phyloP scores from a whole-genome alignment of 2,888 invertebrate genomes.

The Timandra comae region DNA sequence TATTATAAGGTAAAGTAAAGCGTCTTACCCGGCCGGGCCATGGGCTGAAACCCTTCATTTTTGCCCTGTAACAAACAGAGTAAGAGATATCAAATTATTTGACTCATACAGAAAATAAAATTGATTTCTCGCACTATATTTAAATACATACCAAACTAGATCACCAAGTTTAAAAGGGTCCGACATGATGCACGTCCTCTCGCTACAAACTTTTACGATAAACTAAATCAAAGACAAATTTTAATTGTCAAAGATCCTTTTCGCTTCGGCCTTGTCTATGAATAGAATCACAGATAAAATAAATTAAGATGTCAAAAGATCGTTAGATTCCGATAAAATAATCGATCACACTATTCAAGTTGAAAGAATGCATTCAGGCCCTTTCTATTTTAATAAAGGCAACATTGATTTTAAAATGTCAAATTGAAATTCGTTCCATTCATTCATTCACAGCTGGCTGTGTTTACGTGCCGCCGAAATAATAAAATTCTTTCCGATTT shows the following conservation, averaged over 20 bases:
- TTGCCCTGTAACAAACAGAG: constrained; percentile 86
- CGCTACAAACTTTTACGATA: constrained; percentile 53
- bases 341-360: no score
- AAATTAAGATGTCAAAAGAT: constrained; percentile 8
- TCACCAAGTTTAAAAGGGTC: constrained; percentile 71
- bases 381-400: constrained; percentile 6
- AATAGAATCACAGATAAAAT: constrained; percentile 14
- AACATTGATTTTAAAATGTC: constrained; percentile 1
- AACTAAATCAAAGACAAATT: constrained; percentile 57
- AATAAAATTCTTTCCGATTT: constrained; percentile 8
- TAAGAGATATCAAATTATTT: constrained; percentile 16
- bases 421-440: no score
- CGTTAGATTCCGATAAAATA: constrained; percentile 26
- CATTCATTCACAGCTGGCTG: neutral
- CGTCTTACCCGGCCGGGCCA: constrained; percentile 97
- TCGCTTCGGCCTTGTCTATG: constrained; percentile 39
- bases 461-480: neutral
- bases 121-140: constrained; percentile 52
- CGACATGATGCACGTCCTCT: constrained; percentile 54
- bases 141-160: constrained; percentile 70
- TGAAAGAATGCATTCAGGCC: neutral
- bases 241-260: constrained; percentile 25
- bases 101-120: constrained; percentile 13
- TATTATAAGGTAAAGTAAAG: constrained; percentile 29
- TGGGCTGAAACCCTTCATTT: constrained; percentile 97